Evolutionary conservation across 2,113 vertebrate species (phyloP), one percentile per base, ranked within the genome.

Genomic region (Solea solea): DNA sequence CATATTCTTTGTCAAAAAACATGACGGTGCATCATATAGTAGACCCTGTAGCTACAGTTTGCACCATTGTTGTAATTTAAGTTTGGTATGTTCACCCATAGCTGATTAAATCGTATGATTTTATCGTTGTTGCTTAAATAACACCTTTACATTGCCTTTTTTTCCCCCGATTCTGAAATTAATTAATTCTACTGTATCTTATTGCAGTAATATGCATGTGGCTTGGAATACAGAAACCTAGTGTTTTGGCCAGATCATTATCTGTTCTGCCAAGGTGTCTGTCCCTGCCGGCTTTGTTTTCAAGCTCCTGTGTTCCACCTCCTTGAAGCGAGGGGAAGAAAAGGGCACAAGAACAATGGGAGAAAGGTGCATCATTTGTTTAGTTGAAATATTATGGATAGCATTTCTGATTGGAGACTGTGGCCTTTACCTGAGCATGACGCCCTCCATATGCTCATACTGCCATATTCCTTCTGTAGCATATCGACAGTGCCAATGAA

Each of bases 321-420:
- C 14, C 69, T 25, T n/a, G 16, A 59, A 39, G 46, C 45, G 41
- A 40, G n/a, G 21, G 55, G 14, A 53, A 49, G 64, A 73, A 72
- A 74, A 77, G 55, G 68, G 54, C 68, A 74, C 13, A 52, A 56
- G 67, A 85, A 80, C 74, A 77, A 77, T 82, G 66, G 56, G 60
- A 54, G 44, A 72, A 66, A 75, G 62, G 68, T 61, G 61, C 55
- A 62, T 86, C 62, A 69, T 85, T 80, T 81, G 69, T 88, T 80
- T 63, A 55, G 71, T 15, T 64, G 58, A 72, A 86, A 65, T 82
- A 86, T 78, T 79, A 76, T 78, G 58, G 57, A 83, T 82, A 64
- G 39, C 42, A 59, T 53, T 74, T 66, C 58, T 73, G 50, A 74
- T 65, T 61, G 64, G 53, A 72, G 50, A 71, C 64, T 46, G 14